These are phyloP conservation scores for Ia io DNA, from an alignment of 2,113 vertebrate genomes.

Conservation along the genomic window DNA sequence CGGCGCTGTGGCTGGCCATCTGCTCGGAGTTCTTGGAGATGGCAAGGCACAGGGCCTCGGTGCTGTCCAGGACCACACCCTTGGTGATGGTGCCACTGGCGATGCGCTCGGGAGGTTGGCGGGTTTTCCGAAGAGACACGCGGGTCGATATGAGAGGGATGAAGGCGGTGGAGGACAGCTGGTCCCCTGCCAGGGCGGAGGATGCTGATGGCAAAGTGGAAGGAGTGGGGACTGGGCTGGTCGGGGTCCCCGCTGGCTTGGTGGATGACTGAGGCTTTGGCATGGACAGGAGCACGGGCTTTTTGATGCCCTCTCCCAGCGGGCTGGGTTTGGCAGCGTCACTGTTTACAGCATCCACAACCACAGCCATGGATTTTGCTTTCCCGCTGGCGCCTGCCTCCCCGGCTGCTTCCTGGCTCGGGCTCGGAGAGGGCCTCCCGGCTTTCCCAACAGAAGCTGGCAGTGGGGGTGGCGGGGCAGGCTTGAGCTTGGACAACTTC, in stretches of 20 bases:
- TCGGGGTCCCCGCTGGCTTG: slow-evolving; percentile 75
- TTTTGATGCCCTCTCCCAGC: slow-evolving; percentile 85
- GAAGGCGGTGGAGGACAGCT: slow-evolving; percentile 85
- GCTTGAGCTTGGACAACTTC: slow-evolving; percentile 92
- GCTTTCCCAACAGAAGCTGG: slow-evolving; percentile 82
- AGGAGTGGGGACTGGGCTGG: slow-evolving; percentile 65
- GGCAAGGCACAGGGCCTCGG: slow-evolving; percentile 89
- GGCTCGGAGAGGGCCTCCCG: slow-evolving; percentile 85
- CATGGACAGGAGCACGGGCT: slow-evolving; percentile 81
- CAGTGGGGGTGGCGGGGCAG: slow-evolving; percentile 90
- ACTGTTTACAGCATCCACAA: slow-evolving; percentile 78
- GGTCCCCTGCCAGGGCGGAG: slow-evolving; percentile 76
- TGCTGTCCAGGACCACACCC: slow-evolving; percentile 91
- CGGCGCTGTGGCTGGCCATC: slow-evolving; percentile 93
- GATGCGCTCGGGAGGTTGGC: slow-evolving; percentile 90
- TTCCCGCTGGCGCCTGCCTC: slow-evolving; percentile 82
- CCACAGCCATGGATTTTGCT: slow-evolving; percentile 80
- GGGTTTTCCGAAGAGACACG: slow-evolving; percentile 94
- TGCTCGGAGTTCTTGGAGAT: slow-evolving; percentile 95
- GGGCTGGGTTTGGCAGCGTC: slow-evolving; percentile 81
- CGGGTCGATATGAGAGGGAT: slow-evolving; percentile 93
- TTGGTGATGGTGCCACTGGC: slow-evolving; percentile 92
- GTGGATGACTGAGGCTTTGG: slow-evolving; percentile 89
- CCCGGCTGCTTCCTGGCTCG: slow-evolving; percentile 84
- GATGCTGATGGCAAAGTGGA: slow-evolving; percentile 48